Conservation (phyloP, 30 jellyfish, hydroid and myxozoan genomes). For the Aurelia sp. region DNA sequence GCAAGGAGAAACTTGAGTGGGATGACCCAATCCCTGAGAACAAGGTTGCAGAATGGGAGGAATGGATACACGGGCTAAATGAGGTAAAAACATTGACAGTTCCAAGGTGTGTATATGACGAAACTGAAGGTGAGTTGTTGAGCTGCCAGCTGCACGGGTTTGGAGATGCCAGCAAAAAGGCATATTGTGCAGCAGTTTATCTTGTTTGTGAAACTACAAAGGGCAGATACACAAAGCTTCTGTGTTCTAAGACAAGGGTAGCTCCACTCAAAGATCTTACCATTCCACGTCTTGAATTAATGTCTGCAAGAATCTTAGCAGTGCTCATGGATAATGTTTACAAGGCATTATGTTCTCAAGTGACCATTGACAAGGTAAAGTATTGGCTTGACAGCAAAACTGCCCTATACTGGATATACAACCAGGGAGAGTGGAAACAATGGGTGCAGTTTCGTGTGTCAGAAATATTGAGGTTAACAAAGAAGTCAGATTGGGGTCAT, state of each 20-base stretch:
- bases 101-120: constrained; percentile 25
- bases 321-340: constrained; percentile 20
- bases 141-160: constrained; percentile 29
- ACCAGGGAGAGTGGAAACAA: constrained; percentile 2
- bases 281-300: constrained; percentile 60
- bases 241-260: constrained; percentile 11
- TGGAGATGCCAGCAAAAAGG: constrained; percentile 50
- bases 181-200: constrained; percentile 36
- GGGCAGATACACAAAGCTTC: constrained; percentile 30
- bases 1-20: constrained; percentile 33
- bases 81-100: constrained; percentile 18
- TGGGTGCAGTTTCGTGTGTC: constrained; percentile 2
- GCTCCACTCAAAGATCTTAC: constrained; percentile 5
- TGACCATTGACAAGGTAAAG: too few species aligned
- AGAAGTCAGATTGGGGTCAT: constrained; percentile 33
- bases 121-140: constrained; percentile 25
- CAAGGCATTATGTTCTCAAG: neutral
- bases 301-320: constrained; percentile 47
- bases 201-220: constrained; percentile 27
- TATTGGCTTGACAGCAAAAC: constrained; percentile 40
- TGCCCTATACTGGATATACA: neutral
- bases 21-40: constrained; percentile 40
- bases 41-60: constrained; percentile 24
- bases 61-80: constrained; percentile 26
- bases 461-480: constrained; percentile 12